Evolutionary conservation across 2,888 invertebrate genomes (phyloP), one percentile per base, ranked within the genome.

Genomic region (Pegoplata infirma): DNA sequence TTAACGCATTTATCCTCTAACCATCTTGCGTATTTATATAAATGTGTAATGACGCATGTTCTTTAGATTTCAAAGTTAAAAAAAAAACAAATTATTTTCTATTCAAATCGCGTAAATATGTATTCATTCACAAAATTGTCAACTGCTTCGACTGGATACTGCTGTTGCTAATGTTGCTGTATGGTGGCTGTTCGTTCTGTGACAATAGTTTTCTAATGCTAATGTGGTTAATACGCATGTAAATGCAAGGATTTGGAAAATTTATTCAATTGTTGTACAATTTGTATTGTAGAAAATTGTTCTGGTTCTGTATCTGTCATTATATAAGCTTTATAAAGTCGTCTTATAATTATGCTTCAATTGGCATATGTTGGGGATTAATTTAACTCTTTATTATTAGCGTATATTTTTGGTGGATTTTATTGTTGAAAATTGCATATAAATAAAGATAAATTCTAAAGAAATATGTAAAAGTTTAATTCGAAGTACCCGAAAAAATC

Each of bases 201-300:
- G 75, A 79, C 79, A 79, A 79, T 80, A 72, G 75, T 78, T 78
- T 71, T 71, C 78, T 84, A 85, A 86, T 86, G 84, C 84, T 85
- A 87, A 86, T 87, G 81, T 84, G 83, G 53, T 74, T 76, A 85
- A 85, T 85, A 82, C 82, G 82, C 86, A 71, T 78, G 77, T 84
- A 85, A 86, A 83, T 81, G 81, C 86, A 86, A 83, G 84, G 85
- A 86, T 84, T 85, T 86, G 87, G 86, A 87, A 87, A 87, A 87
- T 87, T 85, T 86, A 87, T 87, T 86, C 86, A 86, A 86, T 86
- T 86, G 86, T 84, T 49, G 47, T 40, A 16, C 44, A 17, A 74
- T 72, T 23, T 61, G 61, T 28, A 61, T 61, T 47, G 25, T 47
- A 47, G 7, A 10, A 25, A 61, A 59, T 59, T 63, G 23, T 40